Evolutionary conservation across 2,888 invertebrate genomes (phyloP), one percentile per base, ranked within the genome.

Genomic region (Drosophila limbata): DNA sequence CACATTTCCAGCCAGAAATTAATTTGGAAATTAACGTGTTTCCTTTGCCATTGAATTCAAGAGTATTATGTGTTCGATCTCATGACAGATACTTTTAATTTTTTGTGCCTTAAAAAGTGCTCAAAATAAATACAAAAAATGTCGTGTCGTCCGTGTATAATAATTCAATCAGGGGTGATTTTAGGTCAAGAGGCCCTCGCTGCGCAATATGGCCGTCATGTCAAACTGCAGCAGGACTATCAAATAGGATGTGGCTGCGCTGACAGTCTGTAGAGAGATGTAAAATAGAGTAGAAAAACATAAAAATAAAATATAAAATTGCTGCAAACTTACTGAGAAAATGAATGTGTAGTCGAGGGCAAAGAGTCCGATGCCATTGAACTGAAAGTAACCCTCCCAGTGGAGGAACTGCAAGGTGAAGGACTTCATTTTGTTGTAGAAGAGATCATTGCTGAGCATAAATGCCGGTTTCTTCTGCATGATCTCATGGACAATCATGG

Each of bases 141-240:
- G 13, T 39, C 31, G 21, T 15, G 13, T 25, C 11, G 13, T 42
- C 57, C 35, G 37, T 42, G 47, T 25, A 17, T 0, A 39, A 47
- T 80, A 69, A 78, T 76, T 75, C 31, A 55, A 71, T 69, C 72
- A 51, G 10, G 19, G 21, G 28, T 11, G 19, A 15, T 33, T 48
- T 80, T 74, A 81, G 69, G 79, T 70, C 68, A 81, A 69, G 28
- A 92, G 82, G 40, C 92, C 90, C 63, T 90, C 90, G 66, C 71
- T 76, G 67, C 87, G 91, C 61, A 92, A 73, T 53, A 91, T 91
- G 15, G 90, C 60, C 19, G 81, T 90, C 91, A 92, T 92, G 63
- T 93, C 93, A 64, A 93, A 93, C 69, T 93, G 93, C 44, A 93
- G 81, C 73, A 93, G 67, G n/a, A 93, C 93, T 78, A 93, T 92